phyloP scores from a whole-genome alignment of 2,888 invertebrate species.

The Coenonympha arcania region DNA sequence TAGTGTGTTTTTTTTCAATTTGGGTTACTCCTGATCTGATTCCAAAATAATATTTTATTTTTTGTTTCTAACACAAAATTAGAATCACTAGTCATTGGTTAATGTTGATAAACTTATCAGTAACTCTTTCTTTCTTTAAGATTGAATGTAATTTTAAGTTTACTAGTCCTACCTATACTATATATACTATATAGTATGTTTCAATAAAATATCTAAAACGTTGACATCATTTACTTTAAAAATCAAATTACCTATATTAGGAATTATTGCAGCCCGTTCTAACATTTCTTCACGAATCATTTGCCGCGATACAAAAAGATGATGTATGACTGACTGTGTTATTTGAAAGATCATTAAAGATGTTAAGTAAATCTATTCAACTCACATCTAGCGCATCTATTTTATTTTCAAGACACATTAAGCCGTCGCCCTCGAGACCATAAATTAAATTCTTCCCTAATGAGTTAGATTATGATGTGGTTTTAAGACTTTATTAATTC shows the following conservation, averaged over 20 bases:
- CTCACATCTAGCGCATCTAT: slow-evolving; percentile 31
- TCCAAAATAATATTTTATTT: too few species aligned
- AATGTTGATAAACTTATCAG: too few species aligned
- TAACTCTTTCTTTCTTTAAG: too few species aligned
- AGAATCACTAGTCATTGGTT: too few species aligned
- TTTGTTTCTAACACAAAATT: too few species aligned
- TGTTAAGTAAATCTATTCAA: slow-evolving; percentile 13
- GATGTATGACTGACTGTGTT: slow-evolving; percentile 7
- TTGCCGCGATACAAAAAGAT: slow-evolving; percentile 17
- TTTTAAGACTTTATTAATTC: slow-evolving; percentile 50
- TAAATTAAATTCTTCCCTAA: slow-evolving; percentile 59
- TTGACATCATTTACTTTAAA: not conserved
- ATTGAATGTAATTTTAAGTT: too few species aligned
- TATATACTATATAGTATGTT: too few species aligned
- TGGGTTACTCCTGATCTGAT: too few species aligned
- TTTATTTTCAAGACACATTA: slow-evolving; percentile 28
- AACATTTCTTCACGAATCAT: slow-evolving; percentile 8
- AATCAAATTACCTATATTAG: not conserved
- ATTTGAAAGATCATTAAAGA: slow-evolving; percentile 18
- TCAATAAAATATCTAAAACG: too few species aligned
- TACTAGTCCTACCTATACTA: too few species aligned
- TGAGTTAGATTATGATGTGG: slow-evolving; percentile 60
- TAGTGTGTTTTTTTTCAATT: too few species aligned
- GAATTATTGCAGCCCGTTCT: not conserved
- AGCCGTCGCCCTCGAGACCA: slow-evolving; percentile 44